phyloP scores from a whole-genome alignment of 2,888 invertebrate species.

The Spilarctia lutea region DNA sequence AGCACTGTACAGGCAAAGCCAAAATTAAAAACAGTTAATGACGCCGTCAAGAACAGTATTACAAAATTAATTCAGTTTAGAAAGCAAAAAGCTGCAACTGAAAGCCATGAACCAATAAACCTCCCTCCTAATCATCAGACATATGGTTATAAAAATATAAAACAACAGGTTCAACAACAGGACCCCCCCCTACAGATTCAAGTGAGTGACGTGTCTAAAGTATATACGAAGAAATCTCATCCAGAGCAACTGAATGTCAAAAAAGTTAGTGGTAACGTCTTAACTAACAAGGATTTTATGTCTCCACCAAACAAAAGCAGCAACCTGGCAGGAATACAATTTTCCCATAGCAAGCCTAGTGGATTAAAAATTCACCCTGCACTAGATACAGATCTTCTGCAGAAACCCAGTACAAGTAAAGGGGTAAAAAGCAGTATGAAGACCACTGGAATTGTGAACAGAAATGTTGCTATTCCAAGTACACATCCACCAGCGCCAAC shows the following conservation, averaged over 20 bases:
- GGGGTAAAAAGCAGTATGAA: not conserved
- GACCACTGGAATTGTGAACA: not conserved
- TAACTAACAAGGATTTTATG: conserved; percentile 9
- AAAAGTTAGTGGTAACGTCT: conserved; percentile 46
- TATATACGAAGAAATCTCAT: conserved; percentile 62
- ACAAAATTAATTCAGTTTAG: conserved; percentile 69
- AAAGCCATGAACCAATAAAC: conserved; percentile 29
- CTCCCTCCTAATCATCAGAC: conserved; percentile 10
- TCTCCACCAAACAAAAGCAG: conserved; percentile 47
- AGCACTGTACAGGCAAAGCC: not conserved
- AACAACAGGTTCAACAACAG: conserved; percentile 16
- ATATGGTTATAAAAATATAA: conserved; percentile 15
- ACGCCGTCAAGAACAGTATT: conserved; percentile 67
- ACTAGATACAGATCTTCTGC: conserved; percentile 8
- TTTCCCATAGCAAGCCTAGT: conserved; percentile 21
- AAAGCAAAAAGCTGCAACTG: conserved; percentile 51
- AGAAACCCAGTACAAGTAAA: conserved; percentile 13
- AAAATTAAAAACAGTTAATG: conserved; percentile 37
- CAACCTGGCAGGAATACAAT: conserved; percentile 26
- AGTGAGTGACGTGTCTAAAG: conserved; percentile 58
- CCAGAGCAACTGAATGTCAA: conserved; percentile 52
- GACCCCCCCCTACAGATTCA: conserved; percentile 30
- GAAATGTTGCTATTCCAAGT: conserved; percentile 6
- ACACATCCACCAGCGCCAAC: conserved; percentile 19
- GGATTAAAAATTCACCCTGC: conserved; percentile 20